phyloP scores from a whole-genome alignment of 1,140 invertebrate genomes.

The Drosophila leontia region DNA sequence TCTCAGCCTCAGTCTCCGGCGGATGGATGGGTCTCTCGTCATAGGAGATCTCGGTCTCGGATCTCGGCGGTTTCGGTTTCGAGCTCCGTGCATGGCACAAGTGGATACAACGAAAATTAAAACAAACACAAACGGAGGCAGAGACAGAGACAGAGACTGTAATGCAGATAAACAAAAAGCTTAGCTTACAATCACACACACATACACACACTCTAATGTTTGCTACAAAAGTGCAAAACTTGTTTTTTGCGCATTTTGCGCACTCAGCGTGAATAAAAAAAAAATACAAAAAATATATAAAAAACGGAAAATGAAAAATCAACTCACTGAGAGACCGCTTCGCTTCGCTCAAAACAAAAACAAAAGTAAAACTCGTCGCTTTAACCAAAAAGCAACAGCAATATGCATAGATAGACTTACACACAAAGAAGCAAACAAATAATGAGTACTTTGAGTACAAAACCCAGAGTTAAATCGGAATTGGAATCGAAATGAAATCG shows the following conservation, averaged over 20 bases:
- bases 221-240: constrained; percentile 77
- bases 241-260: constrained; percentile 82
- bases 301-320: constrained; percentile 22
- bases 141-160: constrained; percentile 38
- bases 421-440: constrained; percentile 5
- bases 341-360: constrained; percentile 56
- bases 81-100: constrained; percentile 76
- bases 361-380: constrained; percentile 60
- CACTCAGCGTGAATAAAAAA: constrained; percentile 69
- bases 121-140: constrained; percentile 63
- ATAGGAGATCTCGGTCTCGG: constrained; percentile 30
- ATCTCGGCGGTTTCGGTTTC: constrained; percentile 60
- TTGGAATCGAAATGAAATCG: constrained; percentile 18
- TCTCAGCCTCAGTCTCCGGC: constrained; percentile 1
- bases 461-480: constrained; percentile 10
- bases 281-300: background rate
- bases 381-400: constrained; percentile 42
- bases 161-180: constrained; percentile 59
- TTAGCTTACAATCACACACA: constrained; percentile 47
- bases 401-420: constrained; percentile 5
- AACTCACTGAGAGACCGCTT: constrained; percentile 31
- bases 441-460: constrained; percentile 34
- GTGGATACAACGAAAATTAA: constrained; percentile 78
- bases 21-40: constrained; percentile 15
- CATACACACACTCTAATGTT: constrained; percentile 27